Percentiles rank a stretch among this genome's conserved stretches.
Evolutionary conservation across 2,113 vertebrate genomes (phyloP).

Genomic region (Prinia subflava): DNA sequence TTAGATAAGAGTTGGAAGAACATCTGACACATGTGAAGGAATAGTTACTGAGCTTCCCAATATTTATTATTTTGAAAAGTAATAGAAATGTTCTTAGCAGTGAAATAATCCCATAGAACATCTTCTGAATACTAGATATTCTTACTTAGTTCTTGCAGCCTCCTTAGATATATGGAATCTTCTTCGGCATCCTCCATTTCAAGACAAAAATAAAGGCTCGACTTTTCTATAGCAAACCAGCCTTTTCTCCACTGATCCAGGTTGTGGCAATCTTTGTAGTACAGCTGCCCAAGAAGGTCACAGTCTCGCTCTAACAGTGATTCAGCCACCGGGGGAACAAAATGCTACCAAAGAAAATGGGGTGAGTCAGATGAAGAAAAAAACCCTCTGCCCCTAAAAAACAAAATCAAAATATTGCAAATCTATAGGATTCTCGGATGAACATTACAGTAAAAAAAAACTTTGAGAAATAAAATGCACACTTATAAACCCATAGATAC

Average conservation of each 20-base stretch:
- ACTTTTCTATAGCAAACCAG: constrained; percentile 90
- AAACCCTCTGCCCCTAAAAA: not conserved
- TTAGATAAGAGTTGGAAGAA: not conserved
- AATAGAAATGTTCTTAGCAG: not conserved
- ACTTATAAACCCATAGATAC: not conserved
- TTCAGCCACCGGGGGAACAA: constrained; percentile 81
- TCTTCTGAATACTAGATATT: not conserved
- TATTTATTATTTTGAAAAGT: not conserved
- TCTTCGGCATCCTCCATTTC: constrained; percentile 74
- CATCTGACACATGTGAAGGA: not conserved
- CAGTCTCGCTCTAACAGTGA: constrained; percentile 78
- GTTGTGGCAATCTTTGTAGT: constrained; percentile 91
- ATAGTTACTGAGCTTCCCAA: not conserved
- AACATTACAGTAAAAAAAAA: not conserved
- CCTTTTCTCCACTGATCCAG: constrained; percentile 90
- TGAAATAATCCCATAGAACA: not conserved
- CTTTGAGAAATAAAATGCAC: not conserved
- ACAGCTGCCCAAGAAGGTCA: constrained; percentile 87
- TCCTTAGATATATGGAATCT: constrained; percentile 84
- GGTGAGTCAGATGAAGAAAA: constrained; percentile 25
- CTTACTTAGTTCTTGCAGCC: constrained; percentile 95
- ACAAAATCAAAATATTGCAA: not conserved
- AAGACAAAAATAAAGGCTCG: constrained; percentile 81
- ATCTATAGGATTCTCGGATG: not conserved
- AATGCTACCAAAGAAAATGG: constrained; percentile 81